These are phyloP conservation scores for Apamea epomidion DNA, from an alignment of 2,888 invertebrate species.

Conservation along the genomic window DNA sequence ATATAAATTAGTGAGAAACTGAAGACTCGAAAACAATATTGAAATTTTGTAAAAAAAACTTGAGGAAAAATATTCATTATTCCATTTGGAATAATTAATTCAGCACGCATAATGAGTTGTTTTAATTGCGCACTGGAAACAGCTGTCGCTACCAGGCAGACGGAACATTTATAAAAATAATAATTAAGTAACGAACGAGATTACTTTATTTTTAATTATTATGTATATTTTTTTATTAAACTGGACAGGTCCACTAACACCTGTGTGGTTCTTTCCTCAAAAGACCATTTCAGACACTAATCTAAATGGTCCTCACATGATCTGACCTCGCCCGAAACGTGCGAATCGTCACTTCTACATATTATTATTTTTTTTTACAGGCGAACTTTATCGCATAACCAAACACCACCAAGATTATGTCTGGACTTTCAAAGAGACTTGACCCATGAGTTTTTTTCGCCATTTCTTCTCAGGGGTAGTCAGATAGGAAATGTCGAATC, in stretches of 20 bases:
- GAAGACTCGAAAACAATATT: background rate
- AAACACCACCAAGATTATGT: no score
- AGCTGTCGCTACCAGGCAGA: slow-evolving; percentile 15
- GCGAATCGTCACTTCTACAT: no score
- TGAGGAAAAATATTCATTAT: background rate
- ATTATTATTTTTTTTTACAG: no score
- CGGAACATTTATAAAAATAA: background rate
- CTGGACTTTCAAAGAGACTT: no score
- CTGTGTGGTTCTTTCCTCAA: background rate
- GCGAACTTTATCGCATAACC: no score
- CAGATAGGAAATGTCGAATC: no score
- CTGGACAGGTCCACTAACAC: background rate
- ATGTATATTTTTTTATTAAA: no score
- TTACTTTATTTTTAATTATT: background rate
- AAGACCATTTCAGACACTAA: background rate
- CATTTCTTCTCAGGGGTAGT: no score
- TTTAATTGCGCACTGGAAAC: slow-evolving; percentile 18
- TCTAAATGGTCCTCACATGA: background rate
- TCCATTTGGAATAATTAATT: slow-evolving; percentile 10
- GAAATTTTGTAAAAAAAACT: background rate
- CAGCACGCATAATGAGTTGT: slow-evolving; percentile 11
- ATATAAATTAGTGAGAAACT: background rate
- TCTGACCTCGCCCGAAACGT: no score
- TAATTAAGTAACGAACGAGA: no score
- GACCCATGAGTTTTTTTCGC: no score